A percentile compares a stretch with the other conserved stretches of the same genome.
These are phyloP conservation scores for Dicaeum eximium DNA, from an alignment of 2,113 vertebrate species.

Conservation along the genomic window DNA sequence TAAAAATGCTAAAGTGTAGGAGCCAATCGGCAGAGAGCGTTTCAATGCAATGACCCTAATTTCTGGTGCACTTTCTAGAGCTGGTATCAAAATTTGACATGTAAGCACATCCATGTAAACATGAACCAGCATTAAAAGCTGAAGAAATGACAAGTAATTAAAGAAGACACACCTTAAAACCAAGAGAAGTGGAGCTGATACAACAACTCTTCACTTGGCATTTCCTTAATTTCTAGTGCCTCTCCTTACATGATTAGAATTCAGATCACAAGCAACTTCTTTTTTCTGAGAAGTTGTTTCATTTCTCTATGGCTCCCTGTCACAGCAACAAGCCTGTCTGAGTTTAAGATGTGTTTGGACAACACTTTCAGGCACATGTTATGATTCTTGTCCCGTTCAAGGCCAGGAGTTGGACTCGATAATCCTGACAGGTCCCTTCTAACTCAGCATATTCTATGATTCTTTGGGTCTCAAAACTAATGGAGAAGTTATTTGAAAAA, in stretches of 20 bases:
- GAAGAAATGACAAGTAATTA: neutral
- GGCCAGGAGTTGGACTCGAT: neutral
- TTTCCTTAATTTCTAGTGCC: neutral
- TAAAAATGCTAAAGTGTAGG: conserved; percentile 20
- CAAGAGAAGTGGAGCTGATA: neutral
- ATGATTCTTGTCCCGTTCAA: neutral
- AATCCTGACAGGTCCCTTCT: neutral
- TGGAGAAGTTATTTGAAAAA: neutral
- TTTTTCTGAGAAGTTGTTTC: neutral
- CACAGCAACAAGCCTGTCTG: neutral
- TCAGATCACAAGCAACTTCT: neutral
- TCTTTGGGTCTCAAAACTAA: neutral
- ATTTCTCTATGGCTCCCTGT: neutral
- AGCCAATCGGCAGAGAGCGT: neutral
- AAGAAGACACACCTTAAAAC: neutral
- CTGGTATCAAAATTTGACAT: neutral
- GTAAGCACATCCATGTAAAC: neutral
- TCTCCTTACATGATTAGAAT: neutral
- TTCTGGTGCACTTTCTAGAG: neutral
- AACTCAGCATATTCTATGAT: neutral
- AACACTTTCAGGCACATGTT: neutral
- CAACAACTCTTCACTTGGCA: neutral
- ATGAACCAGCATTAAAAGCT: neutral
- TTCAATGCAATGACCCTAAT: neutral
- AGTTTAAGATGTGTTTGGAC: neutral